Conservation (phyloP, 1,140 invertebrate species). For the Diabrotica undecimpunctata region DNA sequence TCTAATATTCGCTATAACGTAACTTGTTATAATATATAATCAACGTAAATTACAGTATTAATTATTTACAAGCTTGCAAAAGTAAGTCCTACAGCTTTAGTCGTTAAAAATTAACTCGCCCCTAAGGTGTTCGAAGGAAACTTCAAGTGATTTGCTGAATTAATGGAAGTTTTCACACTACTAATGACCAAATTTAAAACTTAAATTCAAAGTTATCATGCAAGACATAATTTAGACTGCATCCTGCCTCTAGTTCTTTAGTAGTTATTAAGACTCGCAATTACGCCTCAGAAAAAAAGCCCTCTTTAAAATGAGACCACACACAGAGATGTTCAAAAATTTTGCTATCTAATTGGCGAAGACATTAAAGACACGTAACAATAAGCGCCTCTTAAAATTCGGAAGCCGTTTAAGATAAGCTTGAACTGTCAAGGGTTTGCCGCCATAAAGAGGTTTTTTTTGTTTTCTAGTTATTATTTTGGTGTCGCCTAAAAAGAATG, state of each 20-base stretch:
- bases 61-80: too few species aligned
- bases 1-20: too few species aligned
- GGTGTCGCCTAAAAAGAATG: not conserved
- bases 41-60: too few species aligned
- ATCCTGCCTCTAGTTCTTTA: too few species aligned
- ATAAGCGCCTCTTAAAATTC: not conserved
- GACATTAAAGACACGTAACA: not conserved
- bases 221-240: not conserved
- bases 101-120: too few species aligned
- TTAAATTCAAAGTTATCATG: too few species aligned
- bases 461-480: not conserved
- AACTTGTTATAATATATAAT: too few species aligned
- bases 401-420: not conserved
- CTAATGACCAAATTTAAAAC: too few species aligned
- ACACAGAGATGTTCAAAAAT: not conserved
- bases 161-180: too few species aligned
- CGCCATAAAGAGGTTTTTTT: not conserved
- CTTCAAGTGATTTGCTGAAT: too few species aligned
- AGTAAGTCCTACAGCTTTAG: too few species aligned
- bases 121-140: too few species aligned
- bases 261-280: not conserved
- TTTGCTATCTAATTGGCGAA: slow-evolving; percentile 2
- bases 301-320: not conserved
- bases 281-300: not conserved
- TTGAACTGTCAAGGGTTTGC: not conserved